Evolutionary conservation across 2,113 vertebrate species (phyloP).

Genomic region (Microcebus lehilahytsara): DNA sequence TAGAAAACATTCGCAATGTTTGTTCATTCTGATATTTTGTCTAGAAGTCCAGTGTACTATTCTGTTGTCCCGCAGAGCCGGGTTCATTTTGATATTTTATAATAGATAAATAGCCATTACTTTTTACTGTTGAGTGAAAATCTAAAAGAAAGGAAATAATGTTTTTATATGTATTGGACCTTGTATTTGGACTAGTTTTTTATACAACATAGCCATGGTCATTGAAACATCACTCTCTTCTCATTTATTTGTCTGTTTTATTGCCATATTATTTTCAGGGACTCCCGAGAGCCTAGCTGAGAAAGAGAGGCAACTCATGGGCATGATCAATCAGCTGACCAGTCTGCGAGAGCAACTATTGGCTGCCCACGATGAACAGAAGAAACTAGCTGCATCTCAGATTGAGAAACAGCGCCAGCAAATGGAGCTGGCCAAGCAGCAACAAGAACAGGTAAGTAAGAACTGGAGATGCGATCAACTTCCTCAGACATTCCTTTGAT

Average conservation of each 20-base stretch:
- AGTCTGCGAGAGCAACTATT: constrained; percentile 98
- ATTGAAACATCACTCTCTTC: constrained; percentile 46
- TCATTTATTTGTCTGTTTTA: constrained; percentile 31
- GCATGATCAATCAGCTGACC: constrained; percentile 99
- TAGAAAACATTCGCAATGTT: neutral
- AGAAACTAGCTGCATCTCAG: constrained; percentile 98
- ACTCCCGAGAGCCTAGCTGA: constrained; percentile 98
- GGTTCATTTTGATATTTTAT: neutral
- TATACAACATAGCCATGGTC: neutral
- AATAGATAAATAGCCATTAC: neutral
- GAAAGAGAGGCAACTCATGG: constrained; percentile 99
- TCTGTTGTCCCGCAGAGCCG: neutral
- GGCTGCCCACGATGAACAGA: constrained; percentile 98
- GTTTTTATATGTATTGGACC: neutral
- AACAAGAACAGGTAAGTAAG: constrained; percentile 95
- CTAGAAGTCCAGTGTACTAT: neutral
- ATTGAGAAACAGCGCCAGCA: constrained; percentile 99
- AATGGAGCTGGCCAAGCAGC: constrained; percentile 99
- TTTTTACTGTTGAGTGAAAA: neutral
- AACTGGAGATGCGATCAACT: neutral
- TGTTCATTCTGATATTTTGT: neutral
- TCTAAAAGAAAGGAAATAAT: neutral
- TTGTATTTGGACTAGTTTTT: neutral
- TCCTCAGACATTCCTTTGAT: neutral
- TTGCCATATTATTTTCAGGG: constrained; percentile 84